phyloP scores from a whole-genome alignment of 2,888 invertebrate species.

The Eucera pruinosa region DNA sequence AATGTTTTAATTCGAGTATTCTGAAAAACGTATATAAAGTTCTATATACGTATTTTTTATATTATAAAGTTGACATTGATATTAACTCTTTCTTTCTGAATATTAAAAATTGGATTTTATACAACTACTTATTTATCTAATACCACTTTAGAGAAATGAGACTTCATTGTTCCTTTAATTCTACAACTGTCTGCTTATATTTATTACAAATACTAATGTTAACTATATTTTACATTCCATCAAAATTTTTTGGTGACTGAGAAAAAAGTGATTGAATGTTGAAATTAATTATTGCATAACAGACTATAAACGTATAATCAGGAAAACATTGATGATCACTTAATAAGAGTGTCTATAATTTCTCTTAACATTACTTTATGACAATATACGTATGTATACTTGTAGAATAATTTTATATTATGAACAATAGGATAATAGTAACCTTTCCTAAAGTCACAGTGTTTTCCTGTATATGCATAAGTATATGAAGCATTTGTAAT shows the following conservation, averaged over 20 bases:
- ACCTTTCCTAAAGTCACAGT: slow-evolving; percentile 30
- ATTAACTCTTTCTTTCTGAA: slow-evolving; percentile 21
- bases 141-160: slow-evolving; percentile 37
- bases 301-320: slow-evolving; percentile 21
- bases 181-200: slow-evolving; percentile 32
- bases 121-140: slow-evolving; percentile 25
- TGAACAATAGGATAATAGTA: slow-evolving; percentile 12
- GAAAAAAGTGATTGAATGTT: slow-evolving; percentile 27
- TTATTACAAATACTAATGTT: slow-evolving; percentile 43
- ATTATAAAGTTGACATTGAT: slow-evolving; percentile 26
- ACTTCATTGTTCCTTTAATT: slow-evolving; percentile 42
- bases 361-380: slow-evolving; percentile 34
- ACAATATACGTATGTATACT: slow-evolving; percentile 37
- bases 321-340: slow-evolving; percentile 46
- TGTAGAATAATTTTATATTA: slow-evolving; percentile 36
- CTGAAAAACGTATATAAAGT: slow-evolving; percentile 27
- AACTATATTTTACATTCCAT: slow-evolving; percentile 54
- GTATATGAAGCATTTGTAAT: slow-evolving; percentile 31
- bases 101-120: slow-evolving; percentile 24
- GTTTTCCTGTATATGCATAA: slow-evolving; percentile 48
- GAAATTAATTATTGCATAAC: slow-evolving; percentile 21
- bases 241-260: slow-evolving; percentile 32
- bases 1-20: slow-evolving; percentile 36
- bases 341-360: slow-evolving; percentile 23
- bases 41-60: slow-evolving; percentile 25